Base-by-base conservation (phyloP, 2,113 vertebrate species). In the Larimichthys polyactis region DNA sequence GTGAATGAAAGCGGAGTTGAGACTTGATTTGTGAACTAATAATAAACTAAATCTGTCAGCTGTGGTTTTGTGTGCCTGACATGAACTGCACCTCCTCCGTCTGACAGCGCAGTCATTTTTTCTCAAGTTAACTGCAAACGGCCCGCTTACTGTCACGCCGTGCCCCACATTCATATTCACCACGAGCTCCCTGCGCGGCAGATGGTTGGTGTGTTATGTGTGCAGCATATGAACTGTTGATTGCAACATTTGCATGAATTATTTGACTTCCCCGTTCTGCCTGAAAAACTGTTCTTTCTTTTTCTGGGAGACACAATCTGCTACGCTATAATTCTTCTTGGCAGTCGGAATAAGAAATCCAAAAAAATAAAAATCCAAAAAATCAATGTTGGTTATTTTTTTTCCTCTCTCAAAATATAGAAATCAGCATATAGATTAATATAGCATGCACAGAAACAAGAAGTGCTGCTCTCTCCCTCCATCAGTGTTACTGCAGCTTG, bases 241-340 rank as follows among this genome's bases (percentile, higher is more conserved):
- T 90, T 89, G 90, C 87, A 75, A 83, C 86, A 91, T 93, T 93
- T 91, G 82, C 91, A 93, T 93, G 91, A 91, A 89, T 91, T 88
- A 91, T 91, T 90, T 87, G 84, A 90, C 87, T 86, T 86, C 24
- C 32, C 64, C n/a, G 19, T 81, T 85, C 80, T 66, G 86, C 67
- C 57, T 77, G 79, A 69, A 83, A 85, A 87, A 88, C 10, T 4
- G 9, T 24, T 46, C 19, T 51, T 36, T 22, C 57, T 15, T 17
- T 68, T 51, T 72, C 75, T 46, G 29, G 19, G 16, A 44, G 70
- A 77, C 54, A 71, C 90, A 90, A 84, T 90, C 90, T 93, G 90
- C 78, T 80, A 69, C 65, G 48, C 72, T 16, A 44, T 81, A 78
- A 81, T 79, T 87, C 76, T 66, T 78, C 49, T 68, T 79, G 82